Conservation (phyloP, 2,888 invertebrate species). For the Drosophila macrospina region DNA sequence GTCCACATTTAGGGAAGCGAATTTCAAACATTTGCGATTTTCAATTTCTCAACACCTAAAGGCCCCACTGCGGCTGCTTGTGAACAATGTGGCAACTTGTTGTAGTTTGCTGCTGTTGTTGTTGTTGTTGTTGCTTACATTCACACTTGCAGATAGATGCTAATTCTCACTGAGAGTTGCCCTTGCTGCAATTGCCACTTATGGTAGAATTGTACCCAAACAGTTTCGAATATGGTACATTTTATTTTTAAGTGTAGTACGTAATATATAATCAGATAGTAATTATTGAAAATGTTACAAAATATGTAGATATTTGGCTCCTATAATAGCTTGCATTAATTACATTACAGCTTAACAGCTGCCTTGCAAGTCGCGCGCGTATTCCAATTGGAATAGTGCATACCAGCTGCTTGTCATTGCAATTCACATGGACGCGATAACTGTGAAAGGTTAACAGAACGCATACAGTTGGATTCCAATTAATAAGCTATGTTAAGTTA, state of each 20-base stretch:
- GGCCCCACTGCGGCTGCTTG: conserved; percentile 21
- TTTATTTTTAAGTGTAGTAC: no score
- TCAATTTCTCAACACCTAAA: conserved; percentile 26
- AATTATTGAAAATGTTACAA: no score
- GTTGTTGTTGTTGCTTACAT: conserved; percentile 51
- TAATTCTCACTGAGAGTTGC: conserved; percentile 43
- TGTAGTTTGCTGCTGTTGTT: conserved; percentile 10
- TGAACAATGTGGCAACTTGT: conserved; percentile 33
- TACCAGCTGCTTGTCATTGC: neutral
- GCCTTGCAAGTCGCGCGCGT: neutral
- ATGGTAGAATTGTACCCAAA: no score
- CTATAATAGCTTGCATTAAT: conserved; percentile 10
- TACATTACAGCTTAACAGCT: conserved; percentile 8
- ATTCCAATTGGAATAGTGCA: neutral
- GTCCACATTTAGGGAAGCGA: conserved; percentile 59
- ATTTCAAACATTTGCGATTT: conserved; percentile 32
- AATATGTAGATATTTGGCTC: no score
- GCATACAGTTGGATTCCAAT: neutral
- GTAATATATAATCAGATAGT: no score
- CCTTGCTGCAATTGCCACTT: conserved; percentile 11
- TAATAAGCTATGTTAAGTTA: neutral
- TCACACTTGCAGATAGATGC: conserved; percentile 61
- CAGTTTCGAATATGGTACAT: no score
- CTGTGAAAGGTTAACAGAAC: neutral
- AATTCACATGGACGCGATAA: neutral